Base-by-base conservation (phyloP, 2,113 vertebrate genomes). In the Pteropus alecto region DNA sequence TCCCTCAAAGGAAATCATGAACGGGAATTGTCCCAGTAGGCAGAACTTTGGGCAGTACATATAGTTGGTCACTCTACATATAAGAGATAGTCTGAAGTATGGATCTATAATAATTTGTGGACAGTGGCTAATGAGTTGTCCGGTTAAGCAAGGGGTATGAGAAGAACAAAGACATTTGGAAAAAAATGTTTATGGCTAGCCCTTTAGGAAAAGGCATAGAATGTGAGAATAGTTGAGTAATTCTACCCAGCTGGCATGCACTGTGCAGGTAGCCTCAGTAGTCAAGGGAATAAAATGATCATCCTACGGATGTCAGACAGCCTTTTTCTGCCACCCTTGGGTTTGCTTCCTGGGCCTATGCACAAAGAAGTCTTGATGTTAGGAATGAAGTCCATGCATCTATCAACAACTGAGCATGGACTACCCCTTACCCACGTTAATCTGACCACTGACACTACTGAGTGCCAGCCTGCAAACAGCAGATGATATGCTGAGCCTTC, bases 21-120 rank as follows among this genome's bases (percentile, higher is more conserved):
- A 70, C 30, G 26, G 18, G 5, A 41, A 56, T 60, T 21, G 3
- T 61, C 11, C 18, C 14, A 26, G 13, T 28, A 46, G 30, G 33
- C 26, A 43, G 33, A 58, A 56, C 3, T 4, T 10, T 76, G 7
- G 12, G 26, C 26, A 70, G 60, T 22, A 3, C 11, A 1, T 30
- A 3, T 56, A 19, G 60, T 8, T 78, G 73, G 35, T 1, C 19
- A 51, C 2, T 71, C 43, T 12, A 30, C 0, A 2, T 4, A 63
- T 54, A 58, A 38, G 8, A 51, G 56, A 70, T 33, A 4, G 2
- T 10, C 16, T 43, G 54, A 38, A 0, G 0, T 12, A 12, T 18
- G 3, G 8, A 56, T 38, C 24, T 46, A 16, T 24, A 24, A 1
- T 46, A n/a, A 54, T 54, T 68, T 30, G 30, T 11, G 38, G 19